Evolutionary conservation across 1,140 invertebrate species (phyloP).

Genomic region (Charaxes varanes): DNA sequence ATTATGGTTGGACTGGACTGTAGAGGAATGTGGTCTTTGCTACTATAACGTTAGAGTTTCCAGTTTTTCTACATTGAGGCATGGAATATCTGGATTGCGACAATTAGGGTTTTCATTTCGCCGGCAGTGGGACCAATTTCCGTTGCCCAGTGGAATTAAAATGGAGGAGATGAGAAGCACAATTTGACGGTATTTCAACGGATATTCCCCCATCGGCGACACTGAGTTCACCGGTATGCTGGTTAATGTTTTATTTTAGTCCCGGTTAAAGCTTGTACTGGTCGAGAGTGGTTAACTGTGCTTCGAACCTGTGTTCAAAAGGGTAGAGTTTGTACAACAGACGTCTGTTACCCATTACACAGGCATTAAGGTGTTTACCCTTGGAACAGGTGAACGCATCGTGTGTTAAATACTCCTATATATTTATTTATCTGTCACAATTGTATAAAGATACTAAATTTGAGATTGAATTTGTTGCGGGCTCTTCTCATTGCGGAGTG

Average conservation of each 20-base stretch:
- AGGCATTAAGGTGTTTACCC: too few species aligned
- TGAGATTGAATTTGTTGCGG: too few species aligned
- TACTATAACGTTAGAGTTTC: slow-evolving; percentile 4
- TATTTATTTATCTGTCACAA: too few species aligned
- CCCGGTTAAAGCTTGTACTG: not conserved
- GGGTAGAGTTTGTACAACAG: too few species aligned
- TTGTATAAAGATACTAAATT: too few species aligned
- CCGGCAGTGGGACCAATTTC: slow-evolving; percentile 32
- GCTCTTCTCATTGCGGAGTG: too few species aligned
- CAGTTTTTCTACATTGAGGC: slow-evolving; percentile 3
- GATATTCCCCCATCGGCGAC: slow-evolving; percentile 9
- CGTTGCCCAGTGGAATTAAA: slow-evolving; percentile 27
- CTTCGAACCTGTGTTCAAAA: too few species aligned
- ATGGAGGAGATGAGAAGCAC: slow-evolving; percentile 25
- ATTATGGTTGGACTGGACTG: not conserved
- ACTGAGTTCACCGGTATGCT: not conserved
- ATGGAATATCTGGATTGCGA: slow-evolving; percentile 22
- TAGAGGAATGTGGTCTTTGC: slow-evolving; percentile 6
- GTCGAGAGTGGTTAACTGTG: too few species aligned
- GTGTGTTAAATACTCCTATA: too few species aligned
- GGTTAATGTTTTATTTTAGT: not conserved
- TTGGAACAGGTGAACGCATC: too few species aligned
- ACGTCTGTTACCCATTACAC: too few species aligned
- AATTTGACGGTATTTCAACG: slow-evolving; percentile 9
- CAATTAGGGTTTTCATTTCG: slow-evolving; percentile 39